Evolutionary conservation across 2,797 vertebrate species (phyloP).

Genomic region (Chaetodon trifasciatus): DNA sequence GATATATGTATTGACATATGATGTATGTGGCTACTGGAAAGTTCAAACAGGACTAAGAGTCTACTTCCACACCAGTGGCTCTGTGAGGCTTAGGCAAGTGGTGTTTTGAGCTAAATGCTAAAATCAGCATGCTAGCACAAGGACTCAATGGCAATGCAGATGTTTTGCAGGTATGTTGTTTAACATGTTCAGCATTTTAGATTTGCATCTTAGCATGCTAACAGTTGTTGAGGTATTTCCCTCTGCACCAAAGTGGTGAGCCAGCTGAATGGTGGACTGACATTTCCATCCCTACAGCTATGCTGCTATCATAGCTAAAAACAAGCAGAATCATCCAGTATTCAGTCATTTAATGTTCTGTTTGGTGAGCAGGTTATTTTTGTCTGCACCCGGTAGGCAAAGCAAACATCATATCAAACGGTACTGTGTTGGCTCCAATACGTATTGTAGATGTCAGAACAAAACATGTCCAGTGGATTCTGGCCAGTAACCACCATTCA

Average conservation of each 20-base stretch:
- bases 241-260: neutral
- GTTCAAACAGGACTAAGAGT: neutral
- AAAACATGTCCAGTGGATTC: slow-evolving; percentile 15
- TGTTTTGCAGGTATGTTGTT: neutral
- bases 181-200: neutral
- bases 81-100: too few species aligned
- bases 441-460: slow-evolving; percentile 14
- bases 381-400: slow-evolving; percentile 13
- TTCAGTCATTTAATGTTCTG: slow-evolving; percentile 16
- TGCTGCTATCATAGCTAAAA: neutral
- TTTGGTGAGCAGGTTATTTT: slow-evolving; percentile 27
- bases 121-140: neutral
- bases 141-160: too few species aligned
- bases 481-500: neutral
- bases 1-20: too few species aligned
- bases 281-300: neutral
- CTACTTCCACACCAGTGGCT: too few species aligned
- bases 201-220: neutral
- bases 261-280: neutral
- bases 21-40: too few species aligned
- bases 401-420: slow-evolving; percentile 32
- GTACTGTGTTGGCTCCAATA: neutral
- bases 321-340: slow-evolving; percentile 13
- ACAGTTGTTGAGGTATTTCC: neutral
- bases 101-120: neutral